phyloP scores from a whole-genome alignment of 2,797 vertebrate species.

The Sylvia borin region DNA sequence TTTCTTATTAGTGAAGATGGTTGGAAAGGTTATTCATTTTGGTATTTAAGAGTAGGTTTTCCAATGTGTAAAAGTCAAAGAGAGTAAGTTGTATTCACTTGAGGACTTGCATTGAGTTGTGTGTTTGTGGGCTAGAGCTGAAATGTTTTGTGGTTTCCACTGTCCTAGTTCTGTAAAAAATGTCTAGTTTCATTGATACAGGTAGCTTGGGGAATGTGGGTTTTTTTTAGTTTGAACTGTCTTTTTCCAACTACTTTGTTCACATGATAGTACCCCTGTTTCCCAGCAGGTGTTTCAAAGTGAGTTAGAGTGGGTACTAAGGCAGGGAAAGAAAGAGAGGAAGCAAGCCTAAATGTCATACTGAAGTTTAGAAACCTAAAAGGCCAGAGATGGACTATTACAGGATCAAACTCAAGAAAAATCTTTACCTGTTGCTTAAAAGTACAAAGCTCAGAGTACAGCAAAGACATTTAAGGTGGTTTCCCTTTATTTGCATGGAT shows the following conservation, averaged over 20 bases:
- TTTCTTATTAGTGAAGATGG: not conserved
- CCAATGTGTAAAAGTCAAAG: not conserved
- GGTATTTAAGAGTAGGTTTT: not conserved
- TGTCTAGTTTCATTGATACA: conserved; percentile 36
- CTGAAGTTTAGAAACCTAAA: conserved; percentile 12
- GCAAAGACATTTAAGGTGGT: not conserved
- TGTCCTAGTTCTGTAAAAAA: conserved; percentile 21
- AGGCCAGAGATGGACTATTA: not conserved
- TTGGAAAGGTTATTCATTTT: not conserved
- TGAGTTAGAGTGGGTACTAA: not conserved
- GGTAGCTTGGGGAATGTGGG: not conserved
- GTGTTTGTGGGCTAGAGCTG: conserved; percentile 32
- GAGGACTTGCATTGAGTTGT: not conserved
- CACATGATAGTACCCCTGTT: not conserved
- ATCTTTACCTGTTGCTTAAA: conserved; percentile 3
- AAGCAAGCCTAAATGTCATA: not conserved
- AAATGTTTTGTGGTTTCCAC: conserved; percentile 62
- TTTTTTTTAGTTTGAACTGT: conserved; percentile 5
- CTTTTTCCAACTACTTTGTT: conserved; percentile 26
- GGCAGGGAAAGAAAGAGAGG: not conserved
- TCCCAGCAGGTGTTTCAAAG: conserved; percentile 8
- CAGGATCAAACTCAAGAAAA: conserved; percentile 6
- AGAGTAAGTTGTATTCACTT: not conserved
- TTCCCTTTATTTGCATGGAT: not conserved
- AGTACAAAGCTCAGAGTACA: not conserved